phyloP scores from a whole-genome alignment of 1,140 invertebrate species.

The Drosophila melanogaster region DNA sequence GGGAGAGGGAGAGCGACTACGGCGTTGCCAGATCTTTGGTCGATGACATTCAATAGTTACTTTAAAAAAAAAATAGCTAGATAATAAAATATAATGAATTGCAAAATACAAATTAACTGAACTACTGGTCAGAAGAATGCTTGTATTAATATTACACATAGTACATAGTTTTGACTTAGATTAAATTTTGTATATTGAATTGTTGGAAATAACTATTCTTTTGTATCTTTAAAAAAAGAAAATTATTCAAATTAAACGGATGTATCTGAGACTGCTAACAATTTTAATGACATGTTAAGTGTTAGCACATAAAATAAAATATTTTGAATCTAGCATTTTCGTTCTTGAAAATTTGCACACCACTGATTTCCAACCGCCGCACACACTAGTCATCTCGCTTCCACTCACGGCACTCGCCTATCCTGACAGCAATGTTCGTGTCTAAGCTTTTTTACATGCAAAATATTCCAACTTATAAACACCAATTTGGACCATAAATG shows the following conservation, averaged over 20 bases:
- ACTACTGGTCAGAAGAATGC: no score
- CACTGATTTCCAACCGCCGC: constrained; percentile 40
- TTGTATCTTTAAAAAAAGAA: no score
- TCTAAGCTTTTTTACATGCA: constrained; percentile 57
- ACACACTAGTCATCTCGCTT: constrained; percentile 42
- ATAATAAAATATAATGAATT: background rate
- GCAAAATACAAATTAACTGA: no score
- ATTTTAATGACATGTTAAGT: no score
- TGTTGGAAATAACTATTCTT: no score
- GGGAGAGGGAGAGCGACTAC: constrained; percentile 45
- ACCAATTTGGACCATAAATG: constrained; percentile 54
- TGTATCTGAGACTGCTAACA: no score
- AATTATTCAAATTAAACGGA: no score
- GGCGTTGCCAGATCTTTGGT: constrained; percentile 51
- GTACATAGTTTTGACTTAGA: no score
- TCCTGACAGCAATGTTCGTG: constrained; percentile 27
- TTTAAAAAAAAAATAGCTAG: background rate
- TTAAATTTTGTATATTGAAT: no score
- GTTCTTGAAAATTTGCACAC: constrained; percentile 9
- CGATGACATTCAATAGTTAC: background rate
- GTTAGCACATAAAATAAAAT: no score
- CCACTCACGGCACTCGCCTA: constrained; percentile 28
- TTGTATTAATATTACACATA: no score
- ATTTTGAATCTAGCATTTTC: background rate
- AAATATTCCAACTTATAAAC: constrained; percentile 73